A percentile compares a stretch with the other conserved stretches of the same genome.
These are phyloP conservation scores for Copidosoma floridanum DNA, from an alignment of 1,140 invertebrate genomes.

Conservation along the genomic window DNA sequence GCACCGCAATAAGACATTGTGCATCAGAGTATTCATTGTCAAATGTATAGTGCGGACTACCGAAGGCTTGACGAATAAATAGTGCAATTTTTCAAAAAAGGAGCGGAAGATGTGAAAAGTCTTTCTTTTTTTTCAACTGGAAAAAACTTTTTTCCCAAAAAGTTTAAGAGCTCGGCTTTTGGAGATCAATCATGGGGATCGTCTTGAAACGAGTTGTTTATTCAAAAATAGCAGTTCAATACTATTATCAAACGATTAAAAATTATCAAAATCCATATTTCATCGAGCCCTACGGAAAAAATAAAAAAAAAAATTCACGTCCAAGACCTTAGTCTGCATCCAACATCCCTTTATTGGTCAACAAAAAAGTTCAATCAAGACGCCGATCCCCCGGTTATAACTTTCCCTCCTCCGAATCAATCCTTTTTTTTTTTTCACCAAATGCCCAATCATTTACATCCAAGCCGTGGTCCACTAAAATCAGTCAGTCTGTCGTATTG, in stretches of 20 bases:
- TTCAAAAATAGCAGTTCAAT: too few species aligned
- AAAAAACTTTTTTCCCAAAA: conserved; percentile 19
- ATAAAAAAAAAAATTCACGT: too few species aligned
- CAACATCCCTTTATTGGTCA: too few species aligned
- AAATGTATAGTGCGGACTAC: background rate
- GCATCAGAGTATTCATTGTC: conserved; percentile 7
- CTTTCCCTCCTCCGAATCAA: too few species aligned
- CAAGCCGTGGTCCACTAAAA: background rate
- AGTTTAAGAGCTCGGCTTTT: conserved; percentile 14
- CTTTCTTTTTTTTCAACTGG: conserved; percentile 12
- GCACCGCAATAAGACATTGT: background rate
- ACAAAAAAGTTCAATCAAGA: too few species aligned
- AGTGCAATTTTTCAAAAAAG: conserved; percentile 11
- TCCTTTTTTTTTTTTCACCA: background rate
- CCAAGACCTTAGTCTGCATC: too few species aligned
- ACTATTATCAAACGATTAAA: too few species aligned
- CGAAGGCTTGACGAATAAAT: background rate
- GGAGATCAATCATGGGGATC: background rate
- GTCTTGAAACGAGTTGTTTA: too few species aligned
- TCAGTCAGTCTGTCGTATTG: background rate
- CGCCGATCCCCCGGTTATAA: too few species aligned
- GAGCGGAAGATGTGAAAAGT: conserved; percentile 16
- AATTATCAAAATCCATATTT: too few species aligned
- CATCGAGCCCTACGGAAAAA: too few species aligned
- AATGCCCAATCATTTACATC: background rate